These are phyloP conservation scores for Enteromius afrohamiltoni DNA, from an alignment of 2,797 vertebrate genomes.

Conservation along the genomic window DNA sequence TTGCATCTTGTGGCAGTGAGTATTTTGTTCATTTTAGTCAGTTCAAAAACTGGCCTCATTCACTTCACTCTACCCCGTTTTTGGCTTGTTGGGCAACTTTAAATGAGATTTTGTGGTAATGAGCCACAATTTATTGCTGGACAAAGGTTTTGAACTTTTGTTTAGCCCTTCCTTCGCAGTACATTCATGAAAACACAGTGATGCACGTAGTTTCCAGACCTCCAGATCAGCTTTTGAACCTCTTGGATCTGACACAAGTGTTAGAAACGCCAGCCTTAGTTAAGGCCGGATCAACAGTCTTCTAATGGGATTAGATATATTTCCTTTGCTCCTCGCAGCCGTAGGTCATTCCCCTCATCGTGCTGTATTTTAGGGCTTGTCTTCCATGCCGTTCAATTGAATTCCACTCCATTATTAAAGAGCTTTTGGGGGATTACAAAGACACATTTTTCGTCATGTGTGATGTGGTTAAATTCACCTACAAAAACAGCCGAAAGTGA, in stretches of 20 bases:
- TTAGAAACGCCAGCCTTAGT: slow-evolving; percentile 43
- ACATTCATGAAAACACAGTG: slow-evolving; percentile 9
- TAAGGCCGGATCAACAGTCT: slow-evolving; percentile 26
- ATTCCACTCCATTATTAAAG: slow-evolving; percentile 54
- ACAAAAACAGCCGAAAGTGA: slow-evolving; percentile 38
- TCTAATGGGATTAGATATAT: slow-evolving; percentile 56
- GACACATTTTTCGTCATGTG: slow-evolving; percentile 30
- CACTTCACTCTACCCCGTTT: not conserved
- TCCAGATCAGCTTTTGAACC: slow-evolving; percentile 13
- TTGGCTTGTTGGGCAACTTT: too few relatives aligned
- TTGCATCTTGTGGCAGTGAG: not conserved
- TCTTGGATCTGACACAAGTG: slow-evolving; percentile 6
- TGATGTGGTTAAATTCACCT: slow-evolving; percentile 57
- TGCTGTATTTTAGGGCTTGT: slow-evolving; percentile 45
- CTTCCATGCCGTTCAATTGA: slow-evolving; percentile 46
- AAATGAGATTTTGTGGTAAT: not conserved
- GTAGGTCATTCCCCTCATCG: slow-evolving; percentile 45
- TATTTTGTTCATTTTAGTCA: not conserved
- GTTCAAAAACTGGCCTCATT: not conserved
- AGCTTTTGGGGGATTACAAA: slow-evolving; percentile 46
- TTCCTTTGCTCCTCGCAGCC: slow-evolving; percentile 38
- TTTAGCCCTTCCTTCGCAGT: slow-evolving; percentile 2
- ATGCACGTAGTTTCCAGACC: slow-evolving; percentile 9
- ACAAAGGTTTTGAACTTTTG: slow-evolving; percentile 5
- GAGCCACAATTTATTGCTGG: not conserved